phyloP scores from a whole-genome alignment of 2,888 invertebrate species.

The Nephrotoma flavescens region DNA sequence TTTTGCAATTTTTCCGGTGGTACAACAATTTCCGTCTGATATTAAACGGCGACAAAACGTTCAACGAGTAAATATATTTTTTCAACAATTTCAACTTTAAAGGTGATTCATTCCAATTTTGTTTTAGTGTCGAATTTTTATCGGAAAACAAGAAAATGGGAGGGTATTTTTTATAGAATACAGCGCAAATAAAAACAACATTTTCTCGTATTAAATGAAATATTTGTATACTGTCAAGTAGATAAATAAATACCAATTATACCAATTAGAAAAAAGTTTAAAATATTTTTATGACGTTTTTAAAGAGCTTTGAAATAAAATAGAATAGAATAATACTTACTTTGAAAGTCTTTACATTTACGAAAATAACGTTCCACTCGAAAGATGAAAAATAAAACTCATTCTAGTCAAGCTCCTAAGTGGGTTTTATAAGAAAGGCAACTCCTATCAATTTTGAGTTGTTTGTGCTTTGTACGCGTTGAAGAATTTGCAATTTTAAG shows the following conservation, averaged over 20 bases:
- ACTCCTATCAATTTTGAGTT: background rate
- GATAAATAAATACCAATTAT: background rate
- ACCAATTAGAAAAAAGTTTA: background rate
- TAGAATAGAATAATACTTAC: background rate
- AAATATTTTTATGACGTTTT: background rate
- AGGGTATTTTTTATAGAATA: too few relatives aligned
- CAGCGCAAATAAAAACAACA: too few relatives aligned
- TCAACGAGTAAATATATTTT: too few relatives aligned
- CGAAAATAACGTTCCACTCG: background rate
- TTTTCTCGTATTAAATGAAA: background rate
- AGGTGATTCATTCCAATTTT: too few relatives aligned
- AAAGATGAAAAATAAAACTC: background rate
- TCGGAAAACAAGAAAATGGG: too few relatives aligned
- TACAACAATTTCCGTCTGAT: too few relatives aligned
- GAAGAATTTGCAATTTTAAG: background rate
- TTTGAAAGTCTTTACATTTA: background rate
- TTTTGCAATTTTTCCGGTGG: too few relatives aligned
- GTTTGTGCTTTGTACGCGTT: background rate
- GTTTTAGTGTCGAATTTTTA: too few relatives aligned
- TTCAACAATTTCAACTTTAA: too few relatives aligned
- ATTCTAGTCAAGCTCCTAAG: background rate
- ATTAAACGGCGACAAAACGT: too few relatives aligned
- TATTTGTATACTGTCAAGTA: background rate
- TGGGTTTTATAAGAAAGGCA: background rate
- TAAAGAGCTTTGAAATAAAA: background rate